Base-by-base conservation (phyloP, 1,140 invertebrate species). In the Thereuonema tuberculata region DNA sequence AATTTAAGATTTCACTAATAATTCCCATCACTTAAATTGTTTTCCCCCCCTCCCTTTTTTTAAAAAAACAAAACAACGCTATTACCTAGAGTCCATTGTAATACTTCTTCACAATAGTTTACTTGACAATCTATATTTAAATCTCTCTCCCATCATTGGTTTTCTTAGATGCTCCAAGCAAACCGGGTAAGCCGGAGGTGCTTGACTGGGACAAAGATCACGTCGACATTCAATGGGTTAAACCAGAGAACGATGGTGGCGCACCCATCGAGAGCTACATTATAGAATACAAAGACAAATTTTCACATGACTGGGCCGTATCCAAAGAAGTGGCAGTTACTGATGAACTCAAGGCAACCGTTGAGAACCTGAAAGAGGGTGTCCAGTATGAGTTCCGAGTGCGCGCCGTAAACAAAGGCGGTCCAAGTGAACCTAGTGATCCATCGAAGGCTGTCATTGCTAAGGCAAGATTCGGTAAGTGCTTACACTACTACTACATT, bases 361-460 rank as follows among this genome's bases (percentile, higher is more conserved):
- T 95, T 52, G 84, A 87, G 67, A 88, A 89, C 9, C 77, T 99
- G 14, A 93, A 93, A 70, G 94, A 98, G 80, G 93, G 92, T 21
- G 83, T 84, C 58, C 88, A 93, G 63, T 99, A 99, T 67, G 92
- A 98, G 76, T 99, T 98, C 76, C 80, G 96, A 63, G 85, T 99
- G 47, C 82, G 89, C 64, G 96, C 96, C 56, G 83, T 96, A 55
- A 98, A 98, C 75, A 93, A 93, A 72, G 94, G 87, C 58, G 94
- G 94, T 53, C 89, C 89, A 69, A 90, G 93, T 69, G 88, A 91
- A 77, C 91, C 93, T 2, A 95, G 90, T 67, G 88, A 97, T 62
- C 82, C 87, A 37, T 96, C 93, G 15, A 93, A 96, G 72, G 87
- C 94, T 50, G 89, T 96, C 62, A 86, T 94, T 67, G 93, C 93